These are phyloP conservation scores for Drosophila dives DNA, from an alignment of 2,888 invertebrate genomes.

Conservation along the genomic window DNA sequence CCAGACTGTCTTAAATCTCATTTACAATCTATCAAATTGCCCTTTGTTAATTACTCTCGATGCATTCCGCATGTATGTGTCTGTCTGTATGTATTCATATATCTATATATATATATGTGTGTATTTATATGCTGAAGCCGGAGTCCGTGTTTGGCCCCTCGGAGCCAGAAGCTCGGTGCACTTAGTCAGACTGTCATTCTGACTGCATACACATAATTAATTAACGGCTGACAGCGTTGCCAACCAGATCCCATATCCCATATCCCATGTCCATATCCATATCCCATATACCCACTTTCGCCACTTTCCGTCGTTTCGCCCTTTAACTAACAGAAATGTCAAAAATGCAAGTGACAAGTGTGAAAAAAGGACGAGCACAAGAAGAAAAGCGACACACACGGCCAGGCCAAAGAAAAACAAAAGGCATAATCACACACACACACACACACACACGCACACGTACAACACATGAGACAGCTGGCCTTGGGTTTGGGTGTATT, in stretches of 20 bases:
- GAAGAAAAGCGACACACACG: conserved; percentile 42
- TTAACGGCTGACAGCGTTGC: conserved; percentile 66
- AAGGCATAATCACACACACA: conserved; percentile 48
- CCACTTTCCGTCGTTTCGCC: conserved; percentile 13
- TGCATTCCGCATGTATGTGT: conserved; percentile 24
- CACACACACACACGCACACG: conserved; percentile 17
- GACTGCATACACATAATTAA: conserved; percentile 76
- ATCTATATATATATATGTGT: not conserved
- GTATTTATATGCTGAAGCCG: conserved; percentile 6
- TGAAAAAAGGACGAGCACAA: conserved; percentile 73
- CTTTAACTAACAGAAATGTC: conserved; percentile 75
- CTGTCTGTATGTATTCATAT: not conserved
- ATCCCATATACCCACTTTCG: not conserved
- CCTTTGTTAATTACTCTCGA: conserved; percentile 48
- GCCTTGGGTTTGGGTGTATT: conserved; percentile 24
- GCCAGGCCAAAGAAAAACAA: conserved; percentile 63
- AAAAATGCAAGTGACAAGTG: conserved; percentile 79
- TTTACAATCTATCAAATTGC: conserved; percentile 27
- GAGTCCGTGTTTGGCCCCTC: conserved; percentile 19
- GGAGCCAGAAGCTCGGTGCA: conserved; percentile 44
- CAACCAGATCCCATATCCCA: conserved; percentile 37
- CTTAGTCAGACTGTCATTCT: conserved; percentile 69
- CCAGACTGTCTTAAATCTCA: conserved; percentile 17
- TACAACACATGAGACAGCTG: conserved; percentile 34
- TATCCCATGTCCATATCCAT: conserved; percentile 16